Percentiles rank a stretch among this genome's conserved stretches.
These are phyloP conservation scores for Epirrhoe tristata DNA, from an alignment of 2,888 invertebrate genomes.

Conservation along the genomic window DNA sequence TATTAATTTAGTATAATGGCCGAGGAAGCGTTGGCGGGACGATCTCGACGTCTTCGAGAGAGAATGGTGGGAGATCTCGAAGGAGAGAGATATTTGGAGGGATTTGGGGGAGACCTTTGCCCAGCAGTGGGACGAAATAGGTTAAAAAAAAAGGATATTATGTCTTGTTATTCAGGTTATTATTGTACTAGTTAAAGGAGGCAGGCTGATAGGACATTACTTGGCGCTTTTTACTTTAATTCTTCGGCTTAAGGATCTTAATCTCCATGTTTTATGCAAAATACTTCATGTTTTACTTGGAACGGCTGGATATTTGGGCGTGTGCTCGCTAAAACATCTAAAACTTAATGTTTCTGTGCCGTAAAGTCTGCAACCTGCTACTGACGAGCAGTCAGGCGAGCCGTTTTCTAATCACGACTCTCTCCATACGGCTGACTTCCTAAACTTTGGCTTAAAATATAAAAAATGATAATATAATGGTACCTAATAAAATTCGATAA, in stretches of 20 bases:
- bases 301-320: conserved; percentile 7
- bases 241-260: background rate
- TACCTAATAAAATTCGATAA: no score
- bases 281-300: background rate
- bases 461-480: no score
- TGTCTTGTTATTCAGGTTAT: no score
- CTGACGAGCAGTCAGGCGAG: conserved; percentile 21
- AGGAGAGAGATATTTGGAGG: no score
- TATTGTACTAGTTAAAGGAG: background rate
- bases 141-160: no score
- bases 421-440: background rate
- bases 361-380: conserved; percentile 22
- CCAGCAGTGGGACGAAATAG: no score
- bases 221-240: background rate
- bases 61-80: no score
- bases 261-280: background rate
- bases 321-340: conserved; percentile 17
- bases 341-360: conserved; percentile 26
- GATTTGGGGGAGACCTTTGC: no score
- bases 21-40: no score
- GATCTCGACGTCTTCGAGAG: no score
- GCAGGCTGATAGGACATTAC: background rate
- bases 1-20: no score
- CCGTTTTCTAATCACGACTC: background rate
- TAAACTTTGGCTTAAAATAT: background rate